Evolutionary conservation across 1,140 invertebrate genomes (phyloP), one percentile per base, ranked within the genome.

Genomic region (Aphelenchoides besseyi): DNA sequence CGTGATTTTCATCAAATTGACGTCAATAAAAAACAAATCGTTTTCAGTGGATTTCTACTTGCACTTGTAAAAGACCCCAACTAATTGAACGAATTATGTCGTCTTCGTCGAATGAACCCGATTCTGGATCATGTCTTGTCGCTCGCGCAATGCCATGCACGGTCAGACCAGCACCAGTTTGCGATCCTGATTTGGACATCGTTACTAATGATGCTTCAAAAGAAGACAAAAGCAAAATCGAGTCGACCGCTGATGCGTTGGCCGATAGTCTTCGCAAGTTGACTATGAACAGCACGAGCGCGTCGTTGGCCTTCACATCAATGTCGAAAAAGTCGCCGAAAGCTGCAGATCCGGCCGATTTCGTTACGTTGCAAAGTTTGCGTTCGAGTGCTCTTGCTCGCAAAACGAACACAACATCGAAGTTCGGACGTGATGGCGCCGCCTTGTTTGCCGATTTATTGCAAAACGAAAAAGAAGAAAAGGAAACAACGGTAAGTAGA

Each of bases 351-450:
- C 82, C 82, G 33, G 81, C 82, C 2, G 82, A 84, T 57, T 84
- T 74, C 57, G 70, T 85, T 36, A 72, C 76, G 16, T 72, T 83
- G 28, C 82, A 83, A 64, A 82, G 74, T 26, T 63, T 84, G 9
- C 71, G 82, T 32, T 84, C 82, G 3, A 81, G 75, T 23, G 80
- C 81, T 16, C 62, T 84, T 70, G 82, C 82, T 1, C 72, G 74
- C 23, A 83, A 83, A 69, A 83, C 82, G n/a, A 83, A 83, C 55
- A 82, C 80, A 8, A 83, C 82, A 8, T 72, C 74, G 0, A 83
- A 84, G 64, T 83, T 83, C 37, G 69, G 64, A 9, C 69, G 73
- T 9, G 79, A 79, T 66, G 68, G 76, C 8, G 70, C 69, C 8
- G 73, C 64, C 28, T 69, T 83, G 0, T 82, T 84, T 54, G 79